Percentiles rank a stretch among this genome's conserved stretches.
phyloP scores from a whole-genome alignment of 1,140 invertebrate species.

The Nebria ingens region DNA sequence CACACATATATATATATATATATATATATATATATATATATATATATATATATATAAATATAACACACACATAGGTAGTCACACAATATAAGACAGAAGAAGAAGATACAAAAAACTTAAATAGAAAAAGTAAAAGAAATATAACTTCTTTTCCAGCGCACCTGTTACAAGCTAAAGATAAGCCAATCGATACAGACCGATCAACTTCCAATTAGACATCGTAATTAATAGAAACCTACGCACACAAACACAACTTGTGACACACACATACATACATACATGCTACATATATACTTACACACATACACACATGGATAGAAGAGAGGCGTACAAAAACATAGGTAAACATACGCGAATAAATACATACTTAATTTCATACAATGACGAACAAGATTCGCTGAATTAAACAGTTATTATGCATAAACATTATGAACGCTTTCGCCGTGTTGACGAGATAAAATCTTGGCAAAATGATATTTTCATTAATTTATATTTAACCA shows the following conservation, averaged over 20 bases:
- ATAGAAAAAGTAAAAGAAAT: background rate
- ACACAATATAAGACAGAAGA: background rate
- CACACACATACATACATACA: too few species aligned
- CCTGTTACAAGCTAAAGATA: background rate
- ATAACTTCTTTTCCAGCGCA: background rate
- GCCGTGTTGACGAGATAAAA: background rate
- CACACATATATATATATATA: too few species aligned
- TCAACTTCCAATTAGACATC: background rate
- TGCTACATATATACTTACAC: too few species aligned
- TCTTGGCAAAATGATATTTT: background rate
- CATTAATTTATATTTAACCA: too few species aligned
- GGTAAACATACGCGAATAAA: background rate
- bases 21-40: too few species aligned
- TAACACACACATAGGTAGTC: too few species aligned
- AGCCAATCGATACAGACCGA: background rate
- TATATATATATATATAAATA: too few species aligned
- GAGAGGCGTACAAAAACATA: background rate
- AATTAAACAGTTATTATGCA: background rate
- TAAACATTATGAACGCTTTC: background rate
- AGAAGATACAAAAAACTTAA: background rate
- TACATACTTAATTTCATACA: background rate
- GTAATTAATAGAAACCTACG: conserved; percentile 8
- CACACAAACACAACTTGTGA: too few species aligned
- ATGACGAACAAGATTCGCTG: background rate
- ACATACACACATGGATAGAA: too few species aligned